Evolutionary conservation across 2,797 vertebrate genomes (phyloP).

Genomic region (Novumbra hubbsi): DNA sequence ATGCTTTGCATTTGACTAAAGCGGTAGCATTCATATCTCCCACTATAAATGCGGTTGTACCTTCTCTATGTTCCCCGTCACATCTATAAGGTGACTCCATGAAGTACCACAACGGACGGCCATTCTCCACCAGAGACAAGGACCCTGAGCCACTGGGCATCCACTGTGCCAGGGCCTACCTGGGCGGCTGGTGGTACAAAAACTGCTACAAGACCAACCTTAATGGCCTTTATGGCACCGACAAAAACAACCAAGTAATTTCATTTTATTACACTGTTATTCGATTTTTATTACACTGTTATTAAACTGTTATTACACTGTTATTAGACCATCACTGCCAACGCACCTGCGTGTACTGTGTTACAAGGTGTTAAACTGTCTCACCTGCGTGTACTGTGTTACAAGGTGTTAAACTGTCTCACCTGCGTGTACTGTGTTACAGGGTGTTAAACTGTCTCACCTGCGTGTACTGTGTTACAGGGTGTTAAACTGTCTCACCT

Average conservation of each 20-base stretch:
- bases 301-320: too few species aligned
- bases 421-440: slow-evolving; percentile 30
- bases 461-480: too few species aligned
- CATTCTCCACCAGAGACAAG: slow-evolving; percentile 85
- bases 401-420: slow-evolving; percentile 75
- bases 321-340: too few species aligned
- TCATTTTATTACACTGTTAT: too few species aligned
- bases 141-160: slow-evolving; percentile 78
- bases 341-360: slow-evolving; percentile 33
- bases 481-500: neutral
- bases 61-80: neutral
- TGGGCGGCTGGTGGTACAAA: slow-evolving; percentile 92
- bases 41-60: neutral
- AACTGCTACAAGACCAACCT: slow-evolving; percentile 93
- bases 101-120: slow-evolving; percentile 86
- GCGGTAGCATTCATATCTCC: neutral
- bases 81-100: slow-evolving; percentile 82
- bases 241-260: slow-evolving; percentile 84
- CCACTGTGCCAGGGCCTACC: slow-evolving; percentile 84
- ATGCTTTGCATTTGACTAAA: neutral
- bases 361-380: slow-evolving; percentile 76
- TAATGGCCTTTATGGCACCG: slow-evolving; percentile 83
- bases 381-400: too few species aligned
- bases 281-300: too few species aligned
- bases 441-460: slow-evolving; percentile 78